These are phyloP conservation scores for Anguilla rostrata DNA, from an alignment of 2,113 vertebrate genomes.

Conservation along the genomic window DNA sequence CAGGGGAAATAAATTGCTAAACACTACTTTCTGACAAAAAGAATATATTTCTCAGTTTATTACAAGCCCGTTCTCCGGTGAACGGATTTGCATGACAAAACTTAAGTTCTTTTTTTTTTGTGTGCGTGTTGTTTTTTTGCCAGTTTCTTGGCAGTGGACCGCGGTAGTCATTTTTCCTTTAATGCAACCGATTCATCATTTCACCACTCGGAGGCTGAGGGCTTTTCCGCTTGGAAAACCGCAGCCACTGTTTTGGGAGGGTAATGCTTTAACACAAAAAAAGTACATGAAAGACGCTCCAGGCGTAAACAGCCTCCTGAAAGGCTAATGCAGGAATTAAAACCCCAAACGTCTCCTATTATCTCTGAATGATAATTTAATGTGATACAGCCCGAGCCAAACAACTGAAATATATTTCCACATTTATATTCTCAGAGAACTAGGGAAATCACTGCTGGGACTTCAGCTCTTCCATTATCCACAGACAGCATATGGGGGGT, in stretches of 20 bases:
- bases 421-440: constrained; percentile 42
- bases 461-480: constrained; percentile 45
- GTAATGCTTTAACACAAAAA: constrained; percentile 50
- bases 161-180: not conserved
- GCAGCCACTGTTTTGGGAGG: not conserved
- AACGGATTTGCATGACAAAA: not conserved
- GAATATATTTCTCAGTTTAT: not conserved
- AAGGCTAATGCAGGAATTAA: constrained; percentile 64
- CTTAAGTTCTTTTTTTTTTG: not conserved
- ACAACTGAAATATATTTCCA: constrained; percentile 43
- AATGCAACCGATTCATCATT: constrained; percentile 1
- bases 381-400: constrained; percentile 50
- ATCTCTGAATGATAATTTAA: constrained; percentile 66
- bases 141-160: not conserved
- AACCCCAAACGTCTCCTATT: constrained; percentile 65
- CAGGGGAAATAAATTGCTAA: not conserved
- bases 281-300: constrained; percentile 44
- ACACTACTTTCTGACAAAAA: constrained; percentile 5
- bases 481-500: not conserved
- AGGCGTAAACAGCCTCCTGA: constrained; percentile 53
- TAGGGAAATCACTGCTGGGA: constrained; percentile 19
- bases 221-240: not conserved
- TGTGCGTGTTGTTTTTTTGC: not conserved
- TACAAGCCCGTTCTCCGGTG: not conserved
- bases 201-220: constrained; percentile 34